A percentile compares a stretch with the other conserved stretches of the same genome.
These are phyloP conservation scores for Lasioglossum morio DNA, from an alignment of 2,888 invertebrate genomes.

Conservation along the genomic window DNA sequence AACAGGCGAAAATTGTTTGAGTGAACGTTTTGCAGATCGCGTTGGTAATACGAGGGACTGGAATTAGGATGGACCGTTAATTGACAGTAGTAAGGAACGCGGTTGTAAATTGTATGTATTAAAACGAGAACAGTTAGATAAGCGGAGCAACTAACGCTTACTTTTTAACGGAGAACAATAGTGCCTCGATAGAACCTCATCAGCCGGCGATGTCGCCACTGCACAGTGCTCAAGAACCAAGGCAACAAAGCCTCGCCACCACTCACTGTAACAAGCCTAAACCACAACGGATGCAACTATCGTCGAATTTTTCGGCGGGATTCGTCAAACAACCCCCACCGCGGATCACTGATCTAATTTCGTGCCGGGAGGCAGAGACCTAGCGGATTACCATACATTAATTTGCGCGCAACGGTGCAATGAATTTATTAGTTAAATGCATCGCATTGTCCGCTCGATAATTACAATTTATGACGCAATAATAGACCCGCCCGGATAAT, in stretches of 20 bases:
- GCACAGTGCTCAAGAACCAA: background rate
- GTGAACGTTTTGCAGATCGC: background rate
- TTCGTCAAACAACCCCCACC: conserved; percentile 59
- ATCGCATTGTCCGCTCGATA: conserved; percentile 61
- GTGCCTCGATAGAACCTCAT: background rate
- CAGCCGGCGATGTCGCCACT: background rate
- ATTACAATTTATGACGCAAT: conserved; percentile 72
- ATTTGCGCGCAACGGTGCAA: conserved; percentile 65
- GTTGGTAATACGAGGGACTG: background rate
- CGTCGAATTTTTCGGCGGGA: conserved; percentile 49
- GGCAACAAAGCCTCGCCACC: background rate
- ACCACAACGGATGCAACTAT: background rate
- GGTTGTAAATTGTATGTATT: background rate
- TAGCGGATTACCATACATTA: conserved; percentile 71
- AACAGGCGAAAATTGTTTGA: background rate
- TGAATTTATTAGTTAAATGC: conserved; percentile 74
- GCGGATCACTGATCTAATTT: conserved; percentile 63
- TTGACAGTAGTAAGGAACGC: background rate
- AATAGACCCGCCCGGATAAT: conserved; percentile 61
- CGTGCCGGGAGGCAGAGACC: conserved; percentile 57
- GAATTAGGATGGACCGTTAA: background rate
- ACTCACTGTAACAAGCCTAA: background rate
- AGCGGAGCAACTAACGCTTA: background rate
- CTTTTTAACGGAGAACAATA: background rate
- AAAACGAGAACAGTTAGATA: background rate